A percentile compares a stretch with the other conserved stretches of the same genome.
These are phyloP conservation scores for Parasteatoda lunata DNA, from an alignment of 2,888 invertebrate species.

Conservation along the genomic window DNA sequence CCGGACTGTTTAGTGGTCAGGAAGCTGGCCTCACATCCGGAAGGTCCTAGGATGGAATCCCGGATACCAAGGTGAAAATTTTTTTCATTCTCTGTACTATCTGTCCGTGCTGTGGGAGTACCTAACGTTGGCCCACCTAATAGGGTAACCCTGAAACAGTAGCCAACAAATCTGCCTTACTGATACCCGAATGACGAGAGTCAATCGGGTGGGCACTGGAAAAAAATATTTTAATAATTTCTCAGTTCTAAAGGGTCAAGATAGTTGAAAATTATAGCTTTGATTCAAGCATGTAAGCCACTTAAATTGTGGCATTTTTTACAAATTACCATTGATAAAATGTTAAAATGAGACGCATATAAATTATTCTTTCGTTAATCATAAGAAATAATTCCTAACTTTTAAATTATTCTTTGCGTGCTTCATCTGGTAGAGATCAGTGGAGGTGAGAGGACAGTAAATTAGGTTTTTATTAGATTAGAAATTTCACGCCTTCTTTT, in stretches of 20 bases:
- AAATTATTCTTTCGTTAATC: too few relatives aligned
- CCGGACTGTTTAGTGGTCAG: too few relatives aligned
- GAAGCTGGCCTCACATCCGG: too few relatives aligned
- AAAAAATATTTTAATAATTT: neutral
- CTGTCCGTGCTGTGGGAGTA: too few relatives aligned
- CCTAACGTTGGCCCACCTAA: too few relatives aligned
- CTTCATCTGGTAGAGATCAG: neutral
- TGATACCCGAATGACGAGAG: too few relatives aligned
- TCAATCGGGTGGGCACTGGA: too few relatives aligned
- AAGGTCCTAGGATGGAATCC: too few relatives aligned
- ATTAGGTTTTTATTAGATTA: slow-evolving; percentile 59
- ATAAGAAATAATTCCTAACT: neutral
- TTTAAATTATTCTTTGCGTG: slow-evolving; percentile 27
- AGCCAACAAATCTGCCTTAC: too few relatives aligned
- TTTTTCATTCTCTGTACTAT: too few relatives aligned
- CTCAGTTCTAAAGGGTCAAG: neutral
- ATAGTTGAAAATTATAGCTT: neutral
- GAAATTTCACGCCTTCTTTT: slow-evolving; percentile 29
- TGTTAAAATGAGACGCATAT: slow-evolving; percentile 11
- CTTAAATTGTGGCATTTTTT: neutral
- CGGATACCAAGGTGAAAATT: too few relatives aligned
- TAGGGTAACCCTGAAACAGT: too few relatives aligned
- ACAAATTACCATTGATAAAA: neutral
- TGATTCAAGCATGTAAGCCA: neutral
- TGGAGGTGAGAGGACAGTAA: slow-evolving; percentile 30